Conservation (phyloP, 2,797 vertebrate genomes). For the Fratercula arctica region DNA sequence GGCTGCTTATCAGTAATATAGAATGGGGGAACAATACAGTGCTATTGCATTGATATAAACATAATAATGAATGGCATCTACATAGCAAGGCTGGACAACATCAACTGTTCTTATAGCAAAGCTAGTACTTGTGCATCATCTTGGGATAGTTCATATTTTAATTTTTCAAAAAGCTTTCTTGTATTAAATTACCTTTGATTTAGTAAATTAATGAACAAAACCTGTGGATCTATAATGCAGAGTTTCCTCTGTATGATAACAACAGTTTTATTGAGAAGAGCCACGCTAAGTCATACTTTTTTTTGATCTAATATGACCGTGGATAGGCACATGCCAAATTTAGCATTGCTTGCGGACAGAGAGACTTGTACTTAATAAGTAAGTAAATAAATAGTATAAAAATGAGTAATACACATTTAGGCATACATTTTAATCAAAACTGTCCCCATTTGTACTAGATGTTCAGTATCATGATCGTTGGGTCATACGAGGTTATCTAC, state of each 20-base stretch:
- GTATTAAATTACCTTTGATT: not conserved
- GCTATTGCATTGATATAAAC: not conserved
- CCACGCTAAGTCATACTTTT: not conserved
- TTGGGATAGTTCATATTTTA: not conserved
- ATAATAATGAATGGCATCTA: not conserved
- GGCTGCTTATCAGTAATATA: not conserved
- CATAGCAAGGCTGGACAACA: not conserved
- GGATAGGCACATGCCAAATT: not conserved
- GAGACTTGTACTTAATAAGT: not conserved
- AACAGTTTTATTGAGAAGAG: not conserved
- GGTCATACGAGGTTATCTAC: not conserved
- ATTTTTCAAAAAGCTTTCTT: not conserved
- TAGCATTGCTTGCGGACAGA: not conserved
- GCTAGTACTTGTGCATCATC: not conserved
- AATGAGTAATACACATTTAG: not conserved
- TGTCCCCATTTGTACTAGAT: not conserved
- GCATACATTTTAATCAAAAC: not conserved
- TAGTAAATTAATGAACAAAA: slow-evolving; percentile 1
- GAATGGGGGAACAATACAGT: not conserved
- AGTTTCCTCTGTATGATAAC: not conserved
- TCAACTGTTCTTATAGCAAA: not conserved
- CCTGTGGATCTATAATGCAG: not conserved
- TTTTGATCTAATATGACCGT: not conserved
- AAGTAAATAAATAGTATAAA: not conserved
- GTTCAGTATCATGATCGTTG: not conserved